A percentile compares a stretch with the other conserved stretches of the same genome.
These are phyloP conservation scores for Aphis craccivora DNA, from an alignment of 1,140 invertebrate species.

Conservation along the genomic window DNA sequence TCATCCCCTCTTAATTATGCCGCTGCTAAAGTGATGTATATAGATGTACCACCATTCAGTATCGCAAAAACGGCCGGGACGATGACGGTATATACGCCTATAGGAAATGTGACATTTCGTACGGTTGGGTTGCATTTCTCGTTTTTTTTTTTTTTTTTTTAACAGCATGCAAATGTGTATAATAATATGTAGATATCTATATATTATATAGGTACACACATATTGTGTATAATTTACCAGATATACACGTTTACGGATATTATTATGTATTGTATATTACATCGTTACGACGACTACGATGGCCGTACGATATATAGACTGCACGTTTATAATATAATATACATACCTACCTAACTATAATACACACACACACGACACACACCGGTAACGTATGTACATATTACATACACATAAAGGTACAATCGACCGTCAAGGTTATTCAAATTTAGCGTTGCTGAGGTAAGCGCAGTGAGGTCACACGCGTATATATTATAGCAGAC, in stretches of 20 bases:
- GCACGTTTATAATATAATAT: conserved; percentile 3
- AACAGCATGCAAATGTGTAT: not conserved
- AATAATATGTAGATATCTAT: not conserved
- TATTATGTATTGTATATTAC: not conserved
- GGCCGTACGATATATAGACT: not conserved
- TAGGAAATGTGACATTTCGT: not conserved
- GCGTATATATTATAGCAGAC: not conserved
- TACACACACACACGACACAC: not conserved
- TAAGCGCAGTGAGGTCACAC: not conserved
- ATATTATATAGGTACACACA: not conserved
- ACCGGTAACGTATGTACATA: not conserved
- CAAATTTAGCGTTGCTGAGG: conserved; percentile 7
- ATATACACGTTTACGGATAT: conserved; percentile 13
- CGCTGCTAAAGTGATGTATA: too few species aligned
- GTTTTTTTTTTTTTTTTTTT: not conserved
- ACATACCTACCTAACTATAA: not conserved
- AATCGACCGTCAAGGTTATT: conserved; percentile 13
- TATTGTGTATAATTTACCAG: not conserved
- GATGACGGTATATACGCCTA: not conserved
- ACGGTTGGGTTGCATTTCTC: not conserved
- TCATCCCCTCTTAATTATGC: too few species aligned
- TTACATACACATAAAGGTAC: not conserved
- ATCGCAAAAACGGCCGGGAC: not conserved
- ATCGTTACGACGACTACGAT: conserved; percentile 8
- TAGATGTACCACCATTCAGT: too few species aligned